Evolutionary conservation across 1,140 invertebrate genomes (phyloP).

Genomic region (Doryteuthis pealeii): DNA sequence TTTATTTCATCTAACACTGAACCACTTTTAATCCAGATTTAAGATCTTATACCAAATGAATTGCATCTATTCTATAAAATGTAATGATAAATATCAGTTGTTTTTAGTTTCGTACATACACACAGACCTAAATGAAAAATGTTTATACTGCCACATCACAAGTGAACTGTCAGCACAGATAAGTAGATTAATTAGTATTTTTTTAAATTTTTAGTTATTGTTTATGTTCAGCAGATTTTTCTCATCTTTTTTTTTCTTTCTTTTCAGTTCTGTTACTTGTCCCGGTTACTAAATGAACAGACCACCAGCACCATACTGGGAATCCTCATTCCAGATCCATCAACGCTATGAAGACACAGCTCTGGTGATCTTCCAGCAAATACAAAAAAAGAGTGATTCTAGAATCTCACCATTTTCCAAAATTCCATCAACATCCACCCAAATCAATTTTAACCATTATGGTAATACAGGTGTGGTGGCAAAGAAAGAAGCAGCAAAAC

Average conservation of each 20-base stretch:
- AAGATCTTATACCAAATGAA: too few species aligned
- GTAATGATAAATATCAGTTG: too few species aligned
- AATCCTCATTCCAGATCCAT: constrained; percentile 51
- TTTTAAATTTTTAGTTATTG: too few species aligned
- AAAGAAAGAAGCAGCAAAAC: constrained; percentile 18
- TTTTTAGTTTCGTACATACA: too few species aligned
- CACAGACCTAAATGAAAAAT: too few species aligned
- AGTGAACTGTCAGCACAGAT: too few species aligned
- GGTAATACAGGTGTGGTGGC: constrained; percentile 36
- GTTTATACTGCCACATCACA: too few species aligned
- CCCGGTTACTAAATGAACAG: constrained; percentile 44
- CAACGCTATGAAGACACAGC: constrained; percentile 60
- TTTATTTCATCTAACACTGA: too few species aligned
- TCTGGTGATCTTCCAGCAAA: constrained; percentile 52
- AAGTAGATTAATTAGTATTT: too few species aligned
- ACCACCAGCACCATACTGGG: constrained; percentile 33
- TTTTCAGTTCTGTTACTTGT: background rate
- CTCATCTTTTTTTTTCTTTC: background rate
- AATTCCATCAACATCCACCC: background rate
- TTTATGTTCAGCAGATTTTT: background rate
- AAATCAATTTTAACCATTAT: constrained; percentile 38
- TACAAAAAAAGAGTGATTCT: constrained; percentile 31
- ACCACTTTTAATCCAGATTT: too few species aligned
- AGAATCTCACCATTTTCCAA: background rate
- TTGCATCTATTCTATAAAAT: too few species aligned